Evolutionary conservation across 2,888 invertebrate genomes (phyloP), one percentile per base, ranked within the genome.

Genomic region (Trichogramma dendrolimi): DNA sequence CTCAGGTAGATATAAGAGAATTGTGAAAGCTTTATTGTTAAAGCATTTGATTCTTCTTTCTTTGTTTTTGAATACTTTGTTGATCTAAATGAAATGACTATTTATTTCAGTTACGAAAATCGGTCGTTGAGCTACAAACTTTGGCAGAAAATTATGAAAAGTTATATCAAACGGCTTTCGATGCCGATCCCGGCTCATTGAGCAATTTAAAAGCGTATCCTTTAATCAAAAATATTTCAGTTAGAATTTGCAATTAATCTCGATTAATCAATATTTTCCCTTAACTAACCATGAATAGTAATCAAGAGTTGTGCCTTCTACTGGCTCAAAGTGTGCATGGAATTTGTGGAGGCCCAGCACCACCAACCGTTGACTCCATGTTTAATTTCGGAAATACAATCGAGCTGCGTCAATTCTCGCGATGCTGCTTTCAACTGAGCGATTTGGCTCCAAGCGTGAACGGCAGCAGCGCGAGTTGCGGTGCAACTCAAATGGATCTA

Each of bases 161-260:
- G 63, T 80, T 94, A 4, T 92, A 92, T 77, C 90, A 91, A 76
- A 87, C 90, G 1, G 89, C 91, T 4, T 93, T 94, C 75, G 92
- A 93, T 81, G 92, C 92, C 1, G 93, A 94, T 81, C 87, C 89
- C 5, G 84, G 86, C 4, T 89, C 92, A 0, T 78, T 93, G 50
- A 85, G 87, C 67, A 89, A 90, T 72, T 84, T 91, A 42, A 71
- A 73, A 68, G 77, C 75, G 70, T 76, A 76, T 75, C 73, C 75
- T 75, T 74, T 72, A 51, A 43, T 55, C 1, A 55, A 43, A 40
- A 44, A 11, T 38, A 4, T n/a, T 44, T 27, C 53, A 27, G 14
- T 54, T 52, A 14, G 11, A 10, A 11, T 8, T 41, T 41, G 41
- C 8, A 53, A 43, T 14, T 4, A 51, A 8, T 27, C 5, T 39